Evolutionary conservation across 2,113 vertebrate genomes (phyloP).

Genomic region (Halcyon malimbica): DNA sequence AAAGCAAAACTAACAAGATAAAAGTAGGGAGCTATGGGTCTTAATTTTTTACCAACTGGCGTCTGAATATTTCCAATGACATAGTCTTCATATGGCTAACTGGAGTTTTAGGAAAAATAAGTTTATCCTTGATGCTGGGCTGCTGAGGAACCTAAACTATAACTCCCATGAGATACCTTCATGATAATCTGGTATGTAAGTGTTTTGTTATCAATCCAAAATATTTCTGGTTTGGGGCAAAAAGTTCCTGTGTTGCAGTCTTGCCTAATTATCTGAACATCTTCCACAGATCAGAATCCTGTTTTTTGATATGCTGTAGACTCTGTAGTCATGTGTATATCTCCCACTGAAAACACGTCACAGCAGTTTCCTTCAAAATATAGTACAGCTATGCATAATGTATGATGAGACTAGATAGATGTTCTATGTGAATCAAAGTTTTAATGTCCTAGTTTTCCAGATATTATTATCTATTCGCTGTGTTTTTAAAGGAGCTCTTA

Average conservation of each 20-base stretch:
- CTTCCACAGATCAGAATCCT: not conserved
- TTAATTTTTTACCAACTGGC: not conserved
- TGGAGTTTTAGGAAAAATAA: not conserved
- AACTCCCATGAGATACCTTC: not conserved
- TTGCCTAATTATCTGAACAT: not conserved
- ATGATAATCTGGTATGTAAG: not conserved
- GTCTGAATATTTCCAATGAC: not conserved
- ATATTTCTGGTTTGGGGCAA: not conserved
- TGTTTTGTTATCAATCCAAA: not conserved
- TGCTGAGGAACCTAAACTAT: not conserved
- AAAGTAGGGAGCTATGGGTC: not conserved
- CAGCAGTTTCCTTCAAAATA: slow-evolving; percentile 48
- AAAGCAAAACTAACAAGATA: not conserved
- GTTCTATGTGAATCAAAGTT: slow-evolving; percentile 46
- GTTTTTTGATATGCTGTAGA: not conserved
- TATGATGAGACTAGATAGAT: slow-evolving; percentile 1
- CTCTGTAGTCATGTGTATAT: not conserved
- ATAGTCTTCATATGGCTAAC: not conserved
- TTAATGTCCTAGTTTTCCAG: slow-evolving; percentile 54
- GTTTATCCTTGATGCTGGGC: not conserved
- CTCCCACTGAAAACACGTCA: slow-evolving; percentile 36
- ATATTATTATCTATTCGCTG: slow-evolving; percentile 44
- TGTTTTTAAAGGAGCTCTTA: slow-evolving; percentile 28
- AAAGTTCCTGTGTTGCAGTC: not conserved
- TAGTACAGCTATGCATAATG: slow-evolving; percentile 40